Percentiles rank a stretch among this genome's conserved stretches.
Conservation (phyloP, 2,113 vertebrate genomes). For the Tragulus kanchil region DNA sequence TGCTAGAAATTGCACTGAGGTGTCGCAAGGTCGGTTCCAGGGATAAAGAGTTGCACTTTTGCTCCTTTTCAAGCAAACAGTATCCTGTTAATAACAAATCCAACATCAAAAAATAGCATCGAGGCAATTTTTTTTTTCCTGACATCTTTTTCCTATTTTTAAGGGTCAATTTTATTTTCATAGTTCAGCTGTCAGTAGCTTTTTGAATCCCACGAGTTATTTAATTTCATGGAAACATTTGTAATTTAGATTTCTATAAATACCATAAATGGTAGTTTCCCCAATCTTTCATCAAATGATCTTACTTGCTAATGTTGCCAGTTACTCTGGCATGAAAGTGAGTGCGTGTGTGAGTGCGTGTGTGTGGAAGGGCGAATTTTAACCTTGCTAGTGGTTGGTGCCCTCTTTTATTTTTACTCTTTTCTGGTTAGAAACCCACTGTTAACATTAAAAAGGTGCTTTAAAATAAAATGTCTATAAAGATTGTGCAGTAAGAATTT, state of each 20-base stretch:
- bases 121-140: constrained; percentile 20
- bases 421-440: constrained; percentile 63
- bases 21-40: background rate
- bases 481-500: constrained; percentile 67
- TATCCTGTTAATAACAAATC: constrained; percentile 3
- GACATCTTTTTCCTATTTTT: constrained; percentile 60
- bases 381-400: constrained; percentile 48
- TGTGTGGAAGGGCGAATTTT: constrained; percentile 5
- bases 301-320: constrained; percentile 71
- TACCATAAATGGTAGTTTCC: constrained; percentile 39
- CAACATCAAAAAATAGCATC: constrained; percentile 20
- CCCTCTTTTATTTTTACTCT: constrained; percentile 21
- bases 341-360: background rate
- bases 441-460: constrained; percentile 63
- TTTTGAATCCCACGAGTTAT: constrained; percentile 46
- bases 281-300: constrained; percentile 50
- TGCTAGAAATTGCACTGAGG: constrained; percentile 48
- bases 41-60: background rate
- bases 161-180: constrained; percentile 59
- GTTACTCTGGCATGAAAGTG: constrained; percentile 6
- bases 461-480: constrained; percentile 62
- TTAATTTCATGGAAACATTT: constrained; percentile 53
- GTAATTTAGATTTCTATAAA: constrained; percentile 74
- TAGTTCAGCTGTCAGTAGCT: constrained; percentile 46
- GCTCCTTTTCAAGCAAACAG: constrained; percentile 44